Percentiles rank a stretch among this genome's conserved stretches.
Conservation (phyloP, 2,797 vertebrate species). For the Margarornis squamiger region DNA sequence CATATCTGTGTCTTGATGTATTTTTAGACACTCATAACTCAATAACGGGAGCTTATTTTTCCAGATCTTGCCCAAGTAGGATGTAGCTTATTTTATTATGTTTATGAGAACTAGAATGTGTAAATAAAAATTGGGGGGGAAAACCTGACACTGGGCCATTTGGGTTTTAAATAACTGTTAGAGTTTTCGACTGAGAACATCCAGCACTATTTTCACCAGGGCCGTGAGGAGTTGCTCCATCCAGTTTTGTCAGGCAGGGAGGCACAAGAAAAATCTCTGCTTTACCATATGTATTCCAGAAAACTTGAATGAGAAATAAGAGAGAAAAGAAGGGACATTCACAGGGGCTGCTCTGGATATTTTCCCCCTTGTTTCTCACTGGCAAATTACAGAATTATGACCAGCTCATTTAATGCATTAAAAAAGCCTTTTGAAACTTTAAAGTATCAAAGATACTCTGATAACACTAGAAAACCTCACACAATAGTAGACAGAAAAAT, state of each 20-base stretch:
- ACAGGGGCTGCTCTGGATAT: not conserved
- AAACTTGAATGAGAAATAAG: not conserved
- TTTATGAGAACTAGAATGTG: not conserved
- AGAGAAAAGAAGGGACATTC: not conserved
- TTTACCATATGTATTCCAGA: not conserved
- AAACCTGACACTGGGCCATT: not conserved
- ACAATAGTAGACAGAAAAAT: conserved; percentile 21
- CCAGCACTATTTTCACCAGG: not conserved
- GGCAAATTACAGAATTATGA: conserved; percentile 10
- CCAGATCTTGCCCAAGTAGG: not conserved
- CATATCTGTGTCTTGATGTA: not conserved
- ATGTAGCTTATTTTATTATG: not conserved
- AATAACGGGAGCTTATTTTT: not conserved
- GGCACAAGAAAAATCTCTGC: not conserved
- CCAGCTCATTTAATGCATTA: not conserved
- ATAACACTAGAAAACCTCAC: not conserved
- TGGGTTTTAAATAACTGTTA: not conserved
- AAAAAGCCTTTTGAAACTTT: conserved; percentile 25
- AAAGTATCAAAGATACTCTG: not conserved
- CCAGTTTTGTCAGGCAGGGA: not conserved
- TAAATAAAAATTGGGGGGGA: not conserved
- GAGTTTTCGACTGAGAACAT: not conserved
- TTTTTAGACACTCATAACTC: not conserved
- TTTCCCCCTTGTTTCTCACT: not conserved
- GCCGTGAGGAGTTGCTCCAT: not conserved